Percentiles rank a stretch among this genome's conserved stretches.
Conservation (phyloP, 92 coral and sea anemone species). For the Montipora capitata region DNA sequence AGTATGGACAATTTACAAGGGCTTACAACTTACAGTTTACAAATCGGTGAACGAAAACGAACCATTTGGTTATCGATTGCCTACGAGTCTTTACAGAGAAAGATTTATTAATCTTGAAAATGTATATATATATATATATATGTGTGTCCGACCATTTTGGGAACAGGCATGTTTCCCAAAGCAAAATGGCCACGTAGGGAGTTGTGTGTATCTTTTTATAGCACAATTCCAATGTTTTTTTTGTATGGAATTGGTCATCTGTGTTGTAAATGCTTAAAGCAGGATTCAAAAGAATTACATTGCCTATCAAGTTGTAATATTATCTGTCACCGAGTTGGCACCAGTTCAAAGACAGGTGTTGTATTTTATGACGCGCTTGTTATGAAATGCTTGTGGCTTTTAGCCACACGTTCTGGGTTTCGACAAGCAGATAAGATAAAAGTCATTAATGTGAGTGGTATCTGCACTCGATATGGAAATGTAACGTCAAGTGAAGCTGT, state of each 20-base stretch:
- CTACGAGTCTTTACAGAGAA: neutral
- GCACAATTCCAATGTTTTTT: neutral
- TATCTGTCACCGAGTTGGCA: slow-evolving; percentile 22
- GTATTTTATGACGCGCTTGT: neutral
- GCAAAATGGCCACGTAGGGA: neutral
- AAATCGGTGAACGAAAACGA: neutral
- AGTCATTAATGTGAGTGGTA: neutral
- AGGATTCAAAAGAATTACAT: neutral
- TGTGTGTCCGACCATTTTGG: neutral
- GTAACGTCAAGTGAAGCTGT: neutral
- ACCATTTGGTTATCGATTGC: neutral
- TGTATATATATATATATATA: too few species aligned
- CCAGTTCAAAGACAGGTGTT: slow-evolving; percentile 40
- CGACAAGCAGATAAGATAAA: neutral
- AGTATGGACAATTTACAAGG: neutral
- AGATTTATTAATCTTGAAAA: neutral
- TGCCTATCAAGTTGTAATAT: slow-evolving; percentile 13
- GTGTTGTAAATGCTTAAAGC: neutral
- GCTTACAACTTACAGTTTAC: neutral
- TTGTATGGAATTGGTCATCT: too few species aligned
- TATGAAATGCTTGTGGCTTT: slow-evolving; percentile 1
- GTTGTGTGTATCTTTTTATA: too few species aligned
- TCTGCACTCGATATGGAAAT: neutral
- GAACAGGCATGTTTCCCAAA: neutral
- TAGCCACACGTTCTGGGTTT: neutral